Base-by-base conservation (phyloP, 1,140 invertebrate species). In the Steinernema feltiae region DNA sequence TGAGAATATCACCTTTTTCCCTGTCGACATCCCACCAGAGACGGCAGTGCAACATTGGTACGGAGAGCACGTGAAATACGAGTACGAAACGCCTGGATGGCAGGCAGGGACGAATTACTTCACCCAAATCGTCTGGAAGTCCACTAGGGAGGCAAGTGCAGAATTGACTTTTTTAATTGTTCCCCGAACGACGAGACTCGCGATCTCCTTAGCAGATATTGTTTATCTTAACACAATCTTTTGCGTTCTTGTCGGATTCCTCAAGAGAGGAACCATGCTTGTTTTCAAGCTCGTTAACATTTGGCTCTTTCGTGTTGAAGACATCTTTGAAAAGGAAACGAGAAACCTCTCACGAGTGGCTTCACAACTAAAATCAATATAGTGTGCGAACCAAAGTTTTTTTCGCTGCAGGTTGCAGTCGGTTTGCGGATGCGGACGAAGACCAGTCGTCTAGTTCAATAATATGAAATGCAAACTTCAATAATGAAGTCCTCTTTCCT, bases 91-190 rank as follows among this genome's bases (percentile, higher is more conserved):
- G 15, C 85, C 85, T 17, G 84, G 84, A 18, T 85, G 84, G 84
- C 84, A 85, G 75, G 73, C 48, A 72, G 85, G 85, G 63, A 86
- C 84, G 21, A 85, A 85, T 77, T 85, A 86, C 75, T 85, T 85
- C 71, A 86, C 84, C 1, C 84, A 85, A 77, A 80, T 85, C 53
- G 74, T 85, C 18, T 85, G 84, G 84, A 82, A 75, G 70, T 73
- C 82, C 7, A 85, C 84, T 30, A 77, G 73, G 78, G 80, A 86
- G 74, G 85, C 86, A 74, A 53, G 30, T 3, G 15, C 1, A 0
- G 0, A n/a, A 17, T 73, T 69, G 29, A 15, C 21, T 73, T 7
- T 18, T 24, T 24, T 7, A 15, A n/a, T 63, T 73, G 0, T 30
- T 30, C 31, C 12, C 75, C n/a, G n/a, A n/a, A n/a, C n/a, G n/a